Base-by-base conservation (phyloP, 2,888 invertebrate genomes). In the Hoplodrina ambigua region DNA sequence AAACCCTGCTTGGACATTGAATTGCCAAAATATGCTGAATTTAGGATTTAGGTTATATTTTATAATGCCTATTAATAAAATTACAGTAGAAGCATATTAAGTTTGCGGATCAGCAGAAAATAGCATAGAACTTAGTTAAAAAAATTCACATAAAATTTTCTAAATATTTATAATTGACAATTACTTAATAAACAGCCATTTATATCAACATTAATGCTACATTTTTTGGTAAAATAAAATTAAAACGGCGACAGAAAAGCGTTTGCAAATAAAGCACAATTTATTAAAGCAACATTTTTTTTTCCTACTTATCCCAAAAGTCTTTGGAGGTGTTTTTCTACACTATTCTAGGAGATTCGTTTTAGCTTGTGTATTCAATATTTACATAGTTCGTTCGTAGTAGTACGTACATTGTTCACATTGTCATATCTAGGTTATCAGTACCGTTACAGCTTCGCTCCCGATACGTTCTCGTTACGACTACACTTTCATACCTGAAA, bases 161-260 rank as follows among this genome's bases (percentile, higher is more conserved):
- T 83, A 85, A 56, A 30, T 62, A 75, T 63, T 75, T 78, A 77
- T 84, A 84, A 84, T 84, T 84, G 84, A 84, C 84, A 85, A 52
- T 81, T 83, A 76, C 59, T 49, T 72, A 80, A 69, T 65, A 81
- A 69, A 81, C 71, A 78, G 75, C 75, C 76, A 81, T 84, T 66
- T 73, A 75, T 74, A 72, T 30, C 46, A 59, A 73, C 66, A 75
- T 65, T 70, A 54, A 77, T 50, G 53, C 72, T 82, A 75, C 60
- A 57, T 57, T 73, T 59, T 44, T 33, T 59, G 11, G 19, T 59
- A 57, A 70, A 68, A 41, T 19, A 59, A 66, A 56, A n/a, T n/a
- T 11, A 20, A 44, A 76, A 56, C 0, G 37, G 49, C 10, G 2
- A 50, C 3, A 19, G 7, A 49, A 64, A 13, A 62, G 50, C 44